A percentile compares a stretch with the other conserved stretches of the same genome.
Conservation (phyloP, 2,113 vertebrate genomes). For the Lasiurus cinereus region DNA sequence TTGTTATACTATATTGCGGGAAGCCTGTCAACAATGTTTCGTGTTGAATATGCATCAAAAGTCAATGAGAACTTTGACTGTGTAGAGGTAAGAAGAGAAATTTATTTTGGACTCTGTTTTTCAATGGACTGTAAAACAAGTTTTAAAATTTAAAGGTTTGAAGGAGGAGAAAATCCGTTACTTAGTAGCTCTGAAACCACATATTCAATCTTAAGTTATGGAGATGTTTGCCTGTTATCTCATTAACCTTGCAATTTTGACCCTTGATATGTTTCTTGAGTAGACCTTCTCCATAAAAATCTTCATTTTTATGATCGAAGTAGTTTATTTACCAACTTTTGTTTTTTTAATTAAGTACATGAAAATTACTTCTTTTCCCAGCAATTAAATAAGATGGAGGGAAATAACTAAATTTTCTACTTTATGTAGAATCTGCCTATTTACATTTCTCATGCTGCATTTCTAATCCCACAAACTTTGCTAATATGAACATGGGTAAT, state of each 20-base stretch:
- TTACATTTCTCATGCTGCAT: constrained; percentile 16
- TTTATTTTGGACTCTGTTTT: constrained; percentile 61
- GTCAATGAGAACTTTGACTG: constrained; percentile 96
- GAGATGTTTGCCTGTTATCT: background rate
- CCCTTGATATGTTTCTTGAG: constrained; percentile 37
- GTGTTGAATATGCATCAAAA: constrained; percentile 95
- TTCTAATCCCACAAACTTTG: constrained; percentile 47
- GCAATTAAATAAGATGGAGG: background rate
- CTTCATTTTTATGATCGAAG: background rate
- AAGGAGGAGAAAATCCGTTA: background rate
- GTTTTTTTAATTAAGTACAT: constrained; percentile 8
- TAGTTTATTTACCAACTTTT: constrained; percentile 60
- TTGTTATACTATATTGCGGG: constrained; percentile 96
- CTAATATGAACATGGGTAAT: background rate
- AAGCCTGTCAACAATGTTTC: constrained; percentile 96
- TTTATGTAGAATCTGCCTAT: constrained; percentile 1
- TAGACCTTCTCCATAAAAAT: constrained; percentile 43
- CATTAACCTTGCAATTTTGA: constrained; percentile 29
- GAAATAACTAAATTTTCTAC: constrained; percentile 42
- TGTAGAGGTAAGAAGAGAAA: constrained; percentile 93
- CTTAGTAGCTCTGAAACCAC: constrained; percentile 29
- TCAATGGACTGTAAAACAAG: constrained; percentile 3
- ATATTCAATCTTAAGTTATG: background rate
- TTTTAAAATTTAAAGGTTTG: constrained; percentile 65
- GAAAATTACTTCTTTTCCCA: constrained; percentile 39